phyloP scores from a whole-genome alignment of 2,888 invertebrate genomes.

The Xestobium rufovillosum region DNA sequence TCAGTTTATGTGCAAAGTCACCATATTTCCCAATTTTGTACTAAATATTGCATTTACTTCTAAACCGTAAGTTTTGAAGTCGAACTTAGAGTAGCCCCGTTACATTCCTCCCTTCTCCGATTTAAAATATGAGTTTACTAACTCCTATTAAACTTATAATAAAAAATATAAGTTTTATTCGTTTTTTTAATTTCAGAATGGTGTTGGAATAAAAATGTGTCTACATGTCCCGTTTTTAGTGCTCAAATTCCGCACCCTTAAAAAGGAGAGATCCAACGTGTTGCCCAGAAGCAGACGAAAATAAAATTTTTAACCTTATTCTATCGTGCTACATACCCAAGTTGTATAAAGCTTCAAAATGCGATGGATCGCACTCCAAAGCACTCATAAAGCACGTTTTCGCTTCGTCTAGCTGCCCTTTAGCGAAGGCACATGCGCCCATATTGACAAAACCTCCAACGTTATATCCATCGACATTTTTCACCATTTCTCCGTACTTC shows the following conservation, averaged over 20 bases:
- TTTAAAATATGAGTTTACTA: too few relatives aligned
- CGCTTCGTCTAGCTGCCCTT: slow-evolving; percentile 62
- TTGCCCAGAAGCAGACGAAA: too few relatives aligned
- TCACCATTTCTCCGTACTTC: slow-evolving; percentile 65
- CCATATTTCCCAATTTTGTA: too few relatives aligned
- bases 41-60: too few relatives aligned
- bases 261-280: too few relatives aligned
- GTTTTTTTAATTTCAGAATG: slow-evolving; percentile 4
- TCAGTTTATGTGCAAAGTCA: too few relatives aligned
- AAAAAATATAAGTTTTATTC: neutral
- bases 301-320: too few relatives aligned
- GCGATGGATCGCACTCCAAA: slow-evolving; percentile 69
- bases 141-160: too few relatives aligned
- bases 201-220: neutral
- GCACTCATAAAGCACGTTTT: slow-evolving; percentile 67
- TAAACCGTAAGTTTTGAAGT: too few relatives aligned
- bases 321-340: slow-evolving; percentile 47
- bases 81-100: too few relatives aligned
- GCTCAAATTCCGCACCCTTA: slow-evolving; percentile 1
- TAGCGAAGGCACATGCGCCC: slow-evolving; percentile 69
- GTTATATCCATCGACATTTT: slow-evolving; percentile 68
- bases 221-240: neutral
- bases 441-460: slow-evolving; percentile 79
- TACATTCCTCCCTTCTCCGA: too few relatives aligned
- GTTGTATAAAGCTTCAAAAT: slow-evolving; percentile 79